Conservation (phyloP, 92 coral and sea anemone genomes). For the Phymanthus crucifer region DNA sequence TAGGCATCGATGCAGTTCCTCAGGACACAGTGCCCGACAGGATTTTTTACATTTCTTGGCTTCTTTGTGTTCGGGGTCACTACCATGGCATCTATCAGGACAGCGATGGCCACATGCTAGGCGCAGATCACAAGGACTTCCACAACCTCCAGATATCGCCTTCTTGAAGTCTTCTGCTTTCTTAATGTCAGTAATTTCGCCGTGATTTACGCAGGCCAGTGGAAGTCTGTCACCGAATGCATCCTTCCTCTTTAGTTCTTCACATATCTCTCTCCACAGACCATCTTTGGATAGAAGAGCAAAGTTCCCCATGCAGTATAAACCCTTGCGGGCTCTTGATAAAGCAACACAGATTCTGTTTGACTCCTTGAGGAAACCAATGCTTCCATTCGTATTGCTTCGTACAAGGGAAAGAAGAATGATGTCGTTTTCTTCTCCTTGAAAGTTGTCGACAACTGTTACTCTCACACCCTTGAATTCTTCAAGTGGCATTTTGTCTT, state of each 20-base stretch:
- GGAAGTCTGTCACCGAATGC: slow-evolving; percentile 36
- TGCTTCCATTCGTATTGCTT: slow-evolving; percentile 52
- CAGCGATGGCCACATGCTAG: slow-evolving; percentile 70
- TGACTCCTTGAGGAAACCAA: slow-evolving; percentile 69
- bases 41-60: slow-evolving; percentile 31
- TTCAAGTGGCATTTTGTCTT: slow-evolving; percentile 48
- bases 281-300: slow-evolving; percentile 43
- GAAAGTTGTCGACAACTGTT: slow-evolving; percentile 69
- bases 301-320: slow-evolving; percentile 73
- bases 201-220: slow-evolving; percentile 51
- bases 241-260: slow-evolving; percentile 42
- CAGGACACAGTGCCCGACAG: slow-evolving; percentile 37
- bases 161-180: slow-evolving; percentile 55
- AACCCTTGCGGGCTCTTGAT: slow-evolving; percentile 70
- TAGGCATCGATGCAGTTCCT: slow-evolving; percentile 34
- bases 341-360: slow-evolving; percentile 84
- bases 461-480: slow-evolving; percentile 50
- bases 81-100: slow-evolving; percentile 49
- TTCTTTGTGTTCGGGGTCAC: slow-evolving; percentile 37
- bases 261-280: slow-evolving; percentile 63
- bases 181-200: slow-evolving; percentile 27
- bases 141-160: slow-evolving; percentile 59
- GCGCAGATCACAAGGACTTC: slow-evolving; percentile 39
- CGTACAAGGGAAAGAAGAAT: slow-evolving; percentile 68
- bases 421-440: slow-evolving; percentile 82